Evolutionary conservation across 1,140 invertebrate species (phyloP).

Genomic region (Papilio polyxenes): DNA sequence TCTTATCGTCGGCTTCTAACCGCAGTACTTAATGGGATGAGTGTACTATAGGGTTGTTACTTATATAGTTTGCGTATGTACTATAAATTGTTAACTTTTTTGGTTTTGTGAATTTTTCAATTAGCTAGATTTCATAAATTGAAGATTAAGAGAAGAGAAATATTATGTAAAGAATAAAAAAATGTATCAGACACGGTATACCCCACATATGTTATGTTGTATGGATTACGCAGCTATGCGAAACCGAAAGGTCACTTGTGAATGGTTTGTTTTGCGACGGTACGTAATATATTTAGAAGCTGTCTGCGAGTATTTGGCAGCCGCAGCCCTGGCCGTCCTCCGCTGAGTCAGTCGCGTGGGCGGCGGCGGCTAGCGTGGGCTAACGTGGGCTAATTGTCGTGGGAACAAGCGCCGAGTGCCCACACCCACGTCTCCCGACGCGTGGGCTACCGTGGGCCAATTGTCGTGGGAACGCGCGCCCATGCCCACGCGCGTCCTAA

Average conservation of each 20-base stretch:
- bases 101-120: too few species aligned
- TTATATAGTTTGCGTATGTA: background rate
- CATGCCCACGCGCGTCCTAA: conserved; percentile 39
- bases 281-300: conserved; percentile 29
- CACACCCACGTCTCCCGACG: conserved; percentile 39
- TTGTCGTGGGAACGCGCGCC: conserved; percentile 72
- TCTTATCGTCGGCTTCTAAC: conserved; percentile 34
- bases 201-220: background rate
- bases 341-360: conserved; percentile 33
- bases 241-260: conserved; percentile 23
- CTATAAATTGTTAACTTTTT: background rate
- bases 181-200: background rate
- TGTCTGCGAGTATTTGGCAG: conserved; percentile 1
- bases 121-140: too few species aligned
- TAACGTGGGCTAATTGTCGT: conserved; percentile 52
- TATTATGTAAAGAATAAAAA: background rate
- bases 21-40: conserved; percentile 17
- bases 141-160: too few species aligned
- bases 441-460: conserved; percentile 68
- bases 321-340: conserved; percentile 23
- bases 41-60: conserved; percentile 18
- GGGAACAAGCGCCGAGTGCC: conserved; percentile 52
- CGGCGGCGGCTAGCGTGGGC: conserved; percentile 45
- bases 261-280: conserved; percentile 11
- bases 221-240: background rate